Evolutionary conservation across 2,888 invertebrate genomes (phyloP).

Genomic region (Lasioglossum leucozonium): DNA sequence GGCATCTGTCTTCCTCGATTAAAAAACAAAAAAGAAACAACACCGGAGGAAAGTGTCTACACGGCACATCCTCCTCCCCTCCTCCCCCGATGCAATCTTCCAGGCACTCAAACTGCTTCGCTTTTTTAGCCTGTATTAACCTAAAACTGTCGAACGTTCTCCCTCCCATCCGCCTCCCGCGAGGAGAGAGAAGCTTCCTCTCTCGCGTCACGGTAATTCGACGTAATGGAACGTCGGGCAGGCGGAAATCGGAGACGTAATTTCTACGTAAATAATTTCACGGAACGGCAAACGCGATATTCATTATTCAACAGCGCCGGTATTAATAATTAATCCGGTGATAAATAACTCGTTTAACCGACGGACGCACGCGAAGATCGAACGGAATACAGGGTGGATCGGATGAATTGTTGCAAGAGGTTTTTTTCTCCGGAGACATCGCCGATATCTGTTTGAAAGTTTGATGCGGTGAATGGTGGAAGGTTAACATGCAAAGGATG

Average conservation of each 20-base stretch:
- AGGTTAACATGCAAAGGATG: not conserved
- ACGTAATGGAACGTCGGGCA: not conserved
- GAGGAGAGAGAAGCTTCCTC: not conserved
- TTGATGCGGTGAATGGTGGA: not conserved
- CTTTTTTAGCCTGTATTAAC: conserved; percentile 26
- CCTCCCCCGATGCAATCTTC: not conserved
- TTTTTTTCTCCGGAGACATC: not conserved
- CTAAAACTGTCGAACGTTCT: conserved; percentile 20
- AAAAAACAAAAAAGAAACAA: not conserved
- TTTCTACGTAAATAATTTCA: conserved; percentile 3
- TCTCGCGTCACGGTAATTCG: conserved; percentile 12
- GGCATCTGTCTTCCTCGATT: conserved; percentile 6
- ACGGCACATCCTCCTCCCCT: too few species aligned
- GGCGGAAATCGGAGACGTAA: not conserved
- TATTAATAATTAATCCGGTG: conserved; percentile 31
- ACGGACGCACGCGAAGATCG: not conserved
- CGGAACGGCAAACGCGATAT: not conserved
- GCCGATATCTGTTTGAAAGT: not conserved
- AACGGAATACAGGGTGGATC: not conserved
- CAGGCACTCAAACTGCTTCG: conserved; percentile 28
- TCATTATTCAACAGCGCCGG: conserved; percentile 20
- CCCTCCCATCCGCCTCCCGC: too few species aligned
- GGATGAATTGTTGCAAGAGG: not conserved
- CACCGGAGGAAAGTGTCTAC: not conserved
- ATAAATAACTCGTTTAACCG: conserved; percentile 14